A percentile compares a stretch with the other conserved stretches of the same genome.
Conservation (phyloP, 2,888 invertebrate species). For the Chymomyza caudatula region DNA sequence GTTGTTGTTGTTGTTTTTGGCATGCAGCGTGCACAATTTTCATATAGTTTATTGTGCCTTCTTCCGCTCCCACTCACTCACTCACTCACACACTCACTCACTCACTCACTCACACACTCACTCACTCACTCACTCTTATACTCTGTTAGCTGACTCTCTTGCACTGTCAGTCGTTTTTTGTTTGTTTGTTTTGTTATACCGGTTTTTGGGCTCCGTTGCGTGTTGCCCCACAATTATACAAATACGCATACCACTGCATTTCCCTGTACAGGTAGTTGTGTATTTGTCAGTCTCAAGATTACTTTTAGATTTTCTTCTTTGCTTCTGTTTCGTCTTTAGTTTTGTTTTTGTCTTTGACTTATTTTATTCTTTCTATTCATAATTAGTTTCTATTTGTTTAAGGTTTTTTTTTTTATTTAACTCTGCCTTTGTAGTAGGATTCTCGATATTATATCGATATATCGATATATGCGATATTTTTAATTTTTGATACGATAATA, state of each 20-base stretch:
- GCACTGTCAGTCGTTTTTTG: constrained; percentile 38
- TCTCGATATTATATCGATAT: too few species aligned
- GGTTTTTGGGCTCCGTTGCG: constrained; percentile 41
- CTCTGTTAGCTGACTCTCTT: constrained; percentile 5
- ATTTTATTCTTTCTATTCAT: constrained; percentile 15
- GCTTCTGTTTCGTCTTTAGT: constrained; percentile 28
- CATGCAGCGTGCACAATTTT: background rate
- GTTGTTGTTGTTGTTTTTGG: background rate
- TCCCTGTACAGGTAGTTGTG: constrained; percentile 56
- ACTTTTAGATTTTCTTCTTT: constrained; percentile 65
- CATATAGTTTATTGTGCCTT: constrained; percentile 31
- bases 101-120: constrained; percentile 6
- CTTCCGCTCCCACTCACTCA: background rate
- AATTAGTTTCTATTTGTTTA: background rate
- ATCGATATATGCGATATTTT: too few species aligned
- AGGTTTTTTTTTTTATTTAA: background rate
- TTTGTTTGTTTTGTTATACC: constrained; percentile 53
- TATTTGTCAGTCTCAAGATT: constrained; percentile 36
- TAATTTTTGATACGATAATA: too few species aligned
- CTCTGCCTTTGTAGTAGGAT: too few species aligned
- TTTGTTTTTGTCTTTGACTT: constrained; percentile 15
- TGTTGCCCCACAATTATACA: constrained; percentile 9
- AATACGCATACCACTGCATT: constrained; percentile 17
- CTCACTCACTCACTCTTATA: background rate
- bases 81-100: background rate